Base-by-base conservation (phyloP, 1,140 invertebrate species). In the Hermatobates lingyangjiaoensis region DNA sequence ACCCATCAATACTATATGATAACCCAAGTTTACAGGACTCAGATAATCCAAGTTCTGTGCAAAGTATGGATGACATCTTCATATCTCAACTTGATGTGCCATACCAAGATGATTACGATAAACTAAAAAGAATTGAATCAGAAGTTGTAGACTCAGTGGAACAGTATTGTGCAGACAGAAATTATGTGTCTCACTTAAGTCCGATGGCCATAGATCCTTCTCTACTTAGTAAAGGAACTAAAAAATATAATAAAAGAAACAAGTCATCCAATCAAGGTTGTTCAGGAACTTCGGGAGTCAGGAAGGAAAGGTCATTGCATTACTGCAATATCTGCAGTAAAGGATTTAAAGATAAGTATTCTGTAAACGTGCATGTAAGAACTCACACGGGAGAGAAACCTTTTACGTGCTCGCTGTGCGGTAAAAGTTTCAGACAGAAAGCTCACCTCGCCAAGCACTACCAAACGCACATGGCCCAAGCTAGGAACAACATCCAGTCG, bases 401-500 rank as follows among this genome's bases (percentile, higher is more conserved):
- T 0, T 92, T 92, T 62, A 74, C 83, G 5, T 92, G 87, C 62
- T 82, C 81, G 10, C 67, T 89, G 18, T 92, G 88, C 59, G 84
- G 84, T 44, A 91, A 90, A 62, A 87, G 83, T 58, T 91, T 91
- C 68, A 75, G 91, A 18, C 93, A 97, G 66, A 96, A 96, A 65
- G 92, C 91, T 0, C 93, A 97, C 64, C 74, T 97, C 48, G 92
- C 92, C 50, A 97, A 97, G 65, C 92, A 97, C 67, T 92, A 95
- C 65, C 87, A 94, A 66, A 95, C 91, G 20, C 92, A 97, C 66
- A 80, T 86, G 53, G 81, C 82, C 7, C 81, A 84, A 61, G 60
- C 61, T 30, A 58, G 56, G 42, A 58, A 58, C 47, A 42, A 45
- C n/a, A 40, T 20, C 15, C 38, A 42, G 1, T 26, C 38, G 5